Evolutionary conservation across 2,113 vertebrate genomes (phyloP), one percentile per base, ranked within the genome.

Genomic region (Nipponia nippon): DNA sequence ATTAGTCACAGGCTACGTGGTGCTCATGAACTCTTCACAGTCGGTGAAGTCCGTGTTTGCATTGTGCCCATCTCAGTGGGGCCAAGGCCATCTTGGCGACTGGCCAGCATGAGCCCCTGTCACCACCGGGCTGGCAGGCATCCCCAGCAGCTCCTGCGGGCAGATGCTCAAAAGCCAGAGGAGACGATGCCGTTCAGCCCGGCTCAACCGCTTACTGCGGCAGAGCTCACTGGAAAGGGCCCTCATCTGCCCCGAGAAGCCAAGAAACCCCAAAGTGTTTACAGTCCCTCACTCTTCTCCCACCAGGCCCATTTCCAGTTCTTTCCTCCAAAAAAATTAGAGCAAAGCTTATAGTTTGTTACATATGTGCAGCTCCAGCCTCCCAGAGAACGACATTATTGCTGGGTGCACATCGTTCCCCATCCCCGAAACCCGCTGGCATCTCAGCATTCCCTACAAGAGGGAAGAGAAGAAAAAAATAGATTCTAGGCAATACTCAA

Each of bases 21-120:
- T 1, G 2, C 47, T n/a, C 30, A 2, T 0, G 0, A 15, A 9
- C 11, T 5, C 63, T 52, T 20, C 8, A 0, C 16, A 15, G 32
- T 0, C 2, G 2, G 8, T 27, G 8, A 14, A 38, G 4, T 10
- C 44, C 4, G 21, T 1, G 18, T 1, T 16, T 0, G 2, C 42
- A n/a, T 2, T 4, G 4, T 32, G 69, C 75, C 59, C 26, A 1
- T 21, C 86, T 3, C 25, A 0, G 69, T 0, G 1, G 58, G 72
- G 40, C 58, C 53, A 16, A 2, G 71, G n/a, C n/a, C 63, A 12
- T 6, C 13, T 10, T 0, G 2, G n/a, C 21, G 38, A 32, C 22
- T 10, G 14, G 32, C 63, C 6, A 3, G 23, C 19, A 9, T 1
- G 0, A 75, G 4, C 17, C 44, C 49, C 53, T 15, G 47, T 1